These are phyloP conservation scores for Odobenus rosmarus DNA, from an alignment of 2,113 vertebrate genomes.

Conservation along the genomic window DNA sequence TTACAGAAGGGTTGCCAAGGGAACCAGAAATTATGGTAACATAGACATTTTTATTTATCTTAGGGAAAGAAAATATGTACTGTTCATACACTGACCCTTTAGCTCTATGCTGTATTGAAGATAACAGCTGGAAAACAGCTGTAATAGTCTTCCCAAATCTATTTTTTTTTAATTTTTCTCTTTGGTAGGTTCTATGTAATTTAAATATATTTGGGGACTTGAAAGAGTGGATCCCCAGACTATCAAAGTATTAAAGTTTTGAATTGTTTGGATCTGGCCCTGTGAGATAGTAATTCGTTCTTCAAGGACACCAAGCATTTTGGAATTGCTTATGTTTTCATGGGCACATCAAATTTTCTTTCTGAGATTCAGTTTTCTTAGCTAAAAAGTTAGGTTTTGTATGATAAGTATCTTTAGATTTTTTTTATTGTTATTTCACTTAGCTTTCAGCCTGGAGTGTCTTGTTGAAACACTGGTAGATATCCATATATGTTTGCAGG, in stretches of 20 bases:
- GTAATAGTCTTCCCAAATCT: background rate
- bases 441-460: background rate
- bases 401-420: background rate
- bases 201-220: background rate
- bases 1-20: slow-evolving; percentile 58
- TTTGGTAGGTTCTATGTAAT: background rate
- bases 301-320: background rate
- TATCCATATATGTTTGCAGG: background rate
- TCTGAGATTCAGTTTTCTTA: background rate
- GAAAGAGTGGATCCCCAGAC: background rate
- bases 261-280: background rate
- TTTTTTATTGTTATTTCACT: background rate
- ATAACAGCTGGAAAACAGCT: background rate
- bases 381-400: background rate
- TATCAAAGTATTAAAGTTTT: background rate
- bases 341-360: background rate
- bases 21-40: slow-evolving; percentile 72
- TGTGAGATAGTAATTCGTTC: background rate
- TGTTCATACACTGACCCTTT: slow-evolving; percentile 36
- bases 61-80: slow-evolving; percentile 1
- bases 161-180: background rate
- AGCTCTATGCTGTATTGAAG: background rate
- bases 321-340: background rate
- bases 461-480: background rate
- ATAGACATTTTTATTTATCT: slow-evolving; percentile 56